Percentiles rank a stretch among this genome's conserved stretches.
Conservation (phyloP, 1,140 invertebrate species). For the Galleria mellonella region DNA sequence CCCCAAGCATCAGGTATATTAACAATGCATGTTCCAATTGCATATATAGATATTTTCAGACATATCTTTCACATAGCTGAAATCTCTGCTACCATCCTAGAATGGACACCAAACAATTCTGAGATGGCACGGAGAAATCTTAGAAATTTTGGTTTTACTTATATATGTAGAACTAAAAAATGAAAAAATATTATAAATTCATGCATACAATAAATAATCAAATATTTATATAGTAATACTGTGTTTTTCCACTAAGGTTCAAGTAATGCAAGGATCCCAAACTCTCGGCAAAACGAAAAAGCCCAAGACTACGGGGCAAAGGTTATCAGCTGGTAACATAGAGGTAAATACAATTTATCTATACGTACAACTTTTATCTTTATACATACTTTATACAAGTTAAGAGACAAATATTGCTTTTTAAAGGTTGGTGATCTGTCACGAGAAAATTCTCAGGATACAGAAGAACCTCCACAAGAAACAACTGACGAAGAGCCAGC, state of each 20-base stretch:
- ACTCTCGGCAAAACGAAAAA: conserved; percentile 84
- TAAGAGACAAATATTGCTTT: not conserved
- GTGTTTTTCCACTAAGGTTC: conserved; percentile 54
- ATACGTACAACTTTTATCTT: not conserved
- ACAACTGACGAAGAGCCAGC: conserved; percentile 65
- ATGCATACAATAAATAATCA: too few relatives aligned
- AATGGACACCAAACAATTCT: not conserved
- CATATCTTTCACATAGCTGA: too few relatives aligned
- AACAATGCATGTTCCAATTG: too few relatives aligned
- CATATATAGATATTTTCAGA: too few relatives aligned
- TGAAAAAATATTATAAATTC: too few relatives aligned
- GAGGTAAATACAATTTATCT: conserved; percentile 64
- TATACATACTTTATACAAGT: too few relatives aligned
- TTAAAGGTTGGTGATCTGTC: conserved; percentile 81
- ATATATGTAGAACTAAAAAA: too few relatives aligned
- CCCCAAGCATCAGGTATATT: conserved; percentile 74
- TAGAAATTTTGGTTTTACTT: too few relatives aligned
- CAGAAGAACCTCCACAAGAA: conserved; percentile 73
- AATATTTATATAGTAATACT: not conserved
- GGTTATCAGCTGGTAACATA: conserved; percentile 92
- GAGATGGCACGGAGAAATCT: too few relatives aligned
- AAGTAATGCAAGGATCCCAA: conserved; percentile 80
- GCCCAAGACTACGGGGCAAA: conserved; percentile 81
- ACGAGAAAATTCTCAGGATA: conserved; percentile 74
- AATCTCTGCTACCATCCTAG: not conserved